Conservation (phyloP, 2,888 invertebrate genomes). For the Lydus trimaculatus region DNA sequence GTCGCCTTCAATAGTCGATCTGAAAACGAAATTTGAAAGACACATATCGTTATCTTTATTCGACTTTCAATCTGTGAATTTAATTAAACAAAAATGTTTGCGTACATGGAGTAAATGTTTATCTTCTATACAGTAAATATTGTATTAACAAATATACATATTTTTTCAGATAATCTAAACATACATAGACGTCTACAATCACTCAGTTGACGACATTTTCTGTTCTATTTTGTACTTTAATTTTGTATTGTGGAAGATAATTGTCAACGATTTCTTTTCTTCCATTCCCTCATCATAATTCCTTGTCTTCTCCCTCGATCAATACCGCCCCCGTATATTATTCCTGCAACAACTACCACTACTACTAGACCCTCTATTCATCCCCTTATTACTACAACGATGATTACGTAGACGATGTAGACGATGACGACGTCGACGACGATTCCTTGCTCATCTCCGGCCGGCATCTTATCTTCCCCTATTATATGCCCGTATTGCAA, state of each 20-base stretch:
- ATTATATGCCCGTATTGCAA: slow-evolving; percentile 30
- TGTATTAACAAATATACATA: too few species aligned
- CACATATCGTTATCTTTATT: too few species aligned
- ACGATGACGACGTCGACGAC: not conserved
- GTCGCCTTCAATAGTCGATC: too few species aligned
- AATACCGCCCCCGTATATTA: not conserved
- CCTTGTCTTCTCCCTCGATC: not conserved
- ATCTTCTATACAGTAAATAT: too few species aligned
- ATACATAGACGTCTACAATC: too few species aligned
- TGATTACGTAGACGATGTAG: not conserved
- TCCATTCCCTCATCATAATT: not conserved
- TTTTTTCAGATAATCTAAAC: too few species aligned
- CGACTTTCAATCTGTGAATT: too few species aligned
- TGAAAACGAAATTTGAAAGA: too few species aligned
- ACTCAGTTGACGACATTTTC: too few species aligned
- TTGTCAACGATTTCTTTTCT: not conserved
- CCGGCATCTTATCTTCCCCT: slow-evolving; percentile 43
- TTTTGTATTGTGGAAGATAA: not conserved
- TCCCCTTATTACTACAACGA: not conserved
- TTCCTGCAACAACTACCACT: not conserved
- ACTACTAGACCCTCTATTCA: not conserved
- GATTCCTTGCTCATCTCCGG: slow-evolving; percentile 34
- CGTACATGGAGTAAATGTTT: too few species aligned
- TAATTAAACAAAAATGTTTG: too few species aligned
- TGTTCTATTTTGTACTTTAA: too few species aligned